Percentiles rank a stretch among this genome's conserved stretches.
These are phyloP conservation scores for Epizoanthus scotinus DNA, from an alignment of 92 coral and sea anemone genomes.

Conservation along the genomic window DNA sequence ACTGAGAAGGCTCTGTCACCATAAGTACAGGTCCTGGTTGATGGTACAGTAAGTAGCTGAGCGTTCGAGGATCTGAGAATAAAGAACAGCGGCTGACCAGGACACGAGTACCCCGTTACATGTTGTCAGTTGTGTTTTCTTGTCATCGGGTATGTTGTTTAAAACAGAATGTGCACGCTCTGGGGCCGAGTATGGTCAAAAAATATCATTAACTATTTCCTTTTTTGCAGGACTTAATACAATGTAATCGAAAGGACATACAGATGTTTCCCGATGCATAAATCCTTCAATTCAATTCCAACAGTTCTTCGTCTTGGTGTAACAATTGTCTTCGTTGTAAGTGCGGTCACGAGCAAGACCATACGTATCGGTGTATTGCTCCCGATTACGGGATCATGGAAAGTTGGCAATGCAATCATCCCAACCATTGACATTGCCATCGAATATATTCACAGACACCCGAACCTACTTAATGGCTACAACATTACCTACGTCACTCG, in stretches of 20 bases:
- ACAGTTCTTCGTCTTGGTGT: neutral
- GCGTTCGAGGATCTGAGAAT: too few species aligned
- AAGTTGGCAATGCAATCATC: slow-evolving; percentile 58
- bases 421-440: slow-evolving; percentile 67
- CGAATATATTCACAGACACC: slow-evolving; percentile 42
- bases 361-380: slow-evolving; percentile 60
- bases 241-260: neutral
- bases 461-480: slow-evolving; percentile 46
- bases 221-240: neutral
- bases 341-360: slow-evolving; percentile 1
- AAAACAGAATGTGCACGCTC: too few species aligned
- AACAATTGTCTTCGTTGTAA: neutral
- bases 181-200: too few species aligned
- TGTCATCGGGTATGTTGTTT: too few species aligned
- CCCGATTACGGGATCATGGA: slow-evolving; percentile 64
- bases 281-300: neutral
- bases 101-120: too few species aligned
- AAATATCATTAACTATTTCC: neutral
- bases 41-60: too few species aligned
- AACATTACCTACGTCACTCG: slow-evolving; percentile 60
- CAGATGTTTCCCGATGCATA: slow-evolving; percentile 7
- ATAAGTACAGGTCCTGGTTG: too few species aligned
- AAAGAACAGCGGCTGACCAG: too few species aligned
- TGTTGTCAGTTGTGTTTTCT: too few species aligned
- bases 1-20: too few species aligned